These are phyloP conservation scores for Sebastes iracundus DNA, from an alignment of 2,797 vertebrate genomes.

Conservation along the genomic window DNA sequence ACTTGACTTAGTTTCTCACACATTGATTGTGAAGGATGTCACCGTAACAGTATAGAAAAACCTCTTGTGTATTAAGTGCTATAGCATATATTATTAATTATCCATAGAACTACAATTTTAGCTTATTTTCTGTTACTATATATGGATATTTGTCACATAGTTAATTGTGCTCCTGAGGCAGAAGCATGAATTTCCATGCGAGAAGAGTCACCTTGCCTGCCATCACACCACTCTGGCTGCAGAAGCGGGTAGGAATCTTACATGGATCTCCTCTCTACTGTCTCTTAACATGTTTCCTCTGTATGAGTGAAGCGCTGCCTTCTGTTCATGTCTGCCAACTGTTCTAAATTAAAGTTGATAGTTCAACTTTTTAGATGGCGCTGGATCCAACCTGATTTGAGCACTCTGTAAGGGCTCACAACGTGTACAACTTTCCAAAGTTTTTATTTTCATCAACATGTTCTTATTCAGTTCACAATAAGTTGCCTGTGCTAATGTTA, in stretches of 20 bases:
- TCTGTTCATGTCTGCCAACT: background rate
- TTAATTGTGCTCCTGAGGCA: slow-evolving; percentile 60
- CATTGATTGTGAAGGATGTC: slow-evolving; percentile 66
- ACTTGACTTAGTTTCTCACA: slow-evolving; percentile 74
- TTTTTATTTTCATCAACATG: background rate
- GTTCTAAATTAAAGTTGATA: background rate
- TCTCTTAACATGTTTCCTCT: background rate
- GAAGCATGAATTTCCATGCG: slow-evolving; percentile 90
- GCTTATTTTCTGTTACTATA: slow-evolving; percentile 23
- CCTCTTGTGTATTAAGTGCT: background rate
- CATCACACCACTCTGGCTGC: slow-evolving; percentile 90
- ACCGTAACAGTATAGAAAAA: background rate
- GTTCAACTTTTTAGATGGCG: background rate
- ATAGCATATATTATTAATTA: background rate
- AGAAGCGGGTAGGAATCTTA: slow-evolving; percentile 84
- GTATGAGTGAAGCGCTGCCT: background rate
- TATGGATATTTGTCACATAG: slow-evolving; percentile 37
- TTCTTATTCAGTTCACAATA: background rate
- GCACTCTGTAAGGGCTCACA: background rate
- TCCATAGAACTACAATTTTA: background rate
- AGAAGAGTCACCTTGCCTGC: slow-evolving; percentile 93
- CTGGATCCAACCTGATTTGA: slow-evolving; percentile 8
- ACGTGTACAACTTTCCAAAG: background rate
- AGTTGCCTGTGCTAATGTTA: background rate
- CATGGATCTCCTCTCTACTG: slow-evolving; percentile 12